Conservation (phyloP, 2,113 vertebrate species). For the Ondatra zibethicus region DNA sequence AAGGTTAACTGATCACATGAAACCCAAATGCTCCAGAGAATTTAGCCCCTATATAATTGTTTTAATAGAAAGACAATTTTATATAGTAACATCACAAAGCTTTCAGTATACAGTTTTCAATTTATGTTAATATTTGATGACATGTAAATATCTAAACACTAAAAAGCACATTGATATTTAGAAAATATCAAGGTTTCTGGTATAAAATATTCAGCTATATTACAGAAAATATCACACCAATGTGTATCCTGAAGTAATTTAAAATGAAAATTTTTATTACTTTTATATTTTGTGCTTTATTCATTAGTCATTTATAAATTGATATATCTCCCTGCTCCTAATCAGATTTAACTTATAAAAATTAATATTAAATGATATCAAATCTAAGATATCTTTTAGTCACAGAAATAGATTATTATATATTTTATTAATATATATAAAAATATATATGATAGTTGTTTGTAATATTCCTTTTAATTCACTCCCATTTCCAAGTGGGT, state of each 20-base stretch:
- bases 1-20: neutral
- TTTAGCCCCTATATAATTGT: neutral
- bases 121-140: neutral
- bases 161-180: neutral
- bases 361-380: neutral
- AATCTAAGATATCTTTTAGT: neutral
- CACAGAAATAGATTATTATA: neutral
- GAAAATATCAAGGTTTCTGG: neutral
- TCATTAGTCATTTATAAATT: neutral
- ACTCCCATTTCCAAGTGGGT: neutral
- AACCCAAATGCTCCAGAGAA: neutral
- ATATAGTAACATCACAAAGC: neutral
- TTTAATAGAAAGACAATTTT: neutral
- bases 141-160: neutral
- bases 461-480: neutral
- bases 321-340: neutral
- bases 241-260: neutral
- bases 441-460: neutral
- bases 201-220: neutral
- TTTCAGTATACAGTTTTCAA: neutral
- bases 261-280: neutral
- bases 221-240: neutral
- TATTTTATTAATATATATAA: too few relatives aligned
- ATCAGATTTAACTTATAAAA: conserved; percentile 3
- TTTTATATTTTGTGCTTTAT: neutral